Base-by-base conservation (phyloP, 2,113 vertebrate species). In the Antechinus stuartii region DNA sequence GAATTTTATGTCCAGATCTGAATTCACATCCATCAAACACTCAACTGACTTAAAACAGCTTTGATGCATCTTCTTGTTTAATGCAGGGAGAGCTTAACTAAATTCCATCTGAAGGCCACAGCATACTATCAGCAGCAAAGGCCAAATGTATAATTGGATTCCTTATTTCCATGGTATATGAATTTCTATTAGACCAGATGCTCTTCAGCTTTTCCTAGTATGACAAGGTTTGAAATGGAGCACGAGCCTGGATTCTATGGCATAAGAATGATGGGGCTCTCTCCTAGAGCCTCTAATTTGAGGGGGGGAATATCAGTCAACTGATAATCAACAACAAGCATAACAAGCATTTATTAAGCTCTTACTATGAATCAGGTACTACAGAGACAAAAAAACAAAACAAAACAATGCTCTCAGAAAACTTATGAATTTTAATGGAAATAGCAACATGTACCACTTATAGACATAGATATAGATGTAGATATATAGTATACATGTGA, bases 161-260 rank as follows among this genome's bases (percentile, higher is more conserved):
- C 96, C 99, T 98, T 0, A 98, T 99, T 3, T 99, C 99, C 0
- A 99, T 99, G 90, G 97, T 97, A 0, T 97, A 98, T 5, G 98
- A 97, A 26, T 99, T 92, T 8, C 98, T 98, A 0, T 26, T 99
- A 98, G 0, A 99, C 98, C 3, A 99, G 96, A 2, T 98, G 99
- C 91, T 99, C 99, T 25, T 99, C 99, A 0, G 99, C 99, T 98
- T 99, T 99, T 49, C 98, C 98, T 92, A 99, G 35, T 3, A 98
- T 96, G 2, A 50, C 98, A 98, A 0, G 93, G 93, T 0, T 98
- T 99, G 8, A 99, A 90, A 24, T 97, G 92, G 3, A 35, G n/a
- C 1, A 99, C 91, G 6, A 96, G 35, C 0, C 97, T 98, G 0
- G 95, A 96, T 50, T 98, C 99, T 99, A 99, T 99, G 1, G 35